Evolutionary conservation across 2,888 invertebrate species (phyloP).

Genomic region (Chamaedrilus cognettii): DNA sequence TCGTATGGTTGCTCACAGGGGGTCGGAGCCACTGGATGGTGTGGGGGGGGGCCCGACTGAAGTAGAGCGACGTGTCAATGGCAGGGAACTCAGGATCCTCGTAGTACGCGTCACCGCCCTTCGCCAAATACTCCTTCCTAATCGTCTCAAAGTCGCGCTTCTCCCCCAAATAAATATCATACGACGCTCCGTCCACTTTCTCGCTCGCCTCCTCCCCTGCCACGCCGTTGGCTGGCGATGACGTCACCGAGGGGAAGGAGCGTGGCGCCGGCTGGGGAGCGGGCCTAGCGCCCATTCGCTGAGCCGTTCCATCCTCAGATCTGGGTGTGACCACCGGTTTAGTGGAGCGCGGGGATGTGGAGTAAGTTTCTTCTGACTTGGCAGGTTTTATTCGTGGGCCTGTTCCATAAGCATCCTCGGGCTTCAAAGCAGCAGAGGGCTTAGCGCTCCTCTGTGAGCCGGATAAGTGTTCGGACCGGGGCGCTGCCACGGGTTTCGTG

Average conservation of each 20-base stretch:
- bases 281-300: too few relatives aligned
- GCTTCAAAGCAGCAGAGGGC: too few relatives aligned
- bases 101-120: background rate
- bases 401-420: background rate
- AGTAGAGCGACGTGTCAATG: slow-evolving; percentile 21
- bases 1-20: too few relatives aligned
- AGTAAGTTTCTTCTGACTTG: too few relatives aligned
- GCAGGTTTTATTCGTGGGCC: too few relatives aligned
- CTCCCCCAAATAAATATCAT: background rate
- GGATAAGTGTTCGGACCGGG: too few relatives aligned
- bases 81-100: slow-evolving; percentile 28
- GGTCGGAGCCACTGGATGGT: slow-evolving; percentile 23
- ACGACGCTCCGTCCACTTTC: background rate
- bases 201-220: background rate
- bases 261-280: background rate
- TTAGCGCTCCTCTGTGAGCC: too few relatives aligned
- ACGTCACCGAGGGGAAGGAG: background rate
- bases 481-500: too few relatives aligned
- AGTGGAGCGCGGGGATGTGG: too few relatives aligned
- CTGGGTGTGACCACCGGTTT: too few relatives aligned
- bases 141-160: slow-evolving; percentile 18
- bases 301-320: too few relatives aligned
- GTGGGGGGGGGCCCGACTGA: slow-evolving; percentile 19
- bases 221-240: background rate
- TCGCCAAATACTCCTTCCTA: slow-evolving; percentile 6